These are phyloP conservation scores for Apolygus lucorum DNA, from an alignment of 1,140 invertebrate species.

Conservation along the genomic window DNA sequence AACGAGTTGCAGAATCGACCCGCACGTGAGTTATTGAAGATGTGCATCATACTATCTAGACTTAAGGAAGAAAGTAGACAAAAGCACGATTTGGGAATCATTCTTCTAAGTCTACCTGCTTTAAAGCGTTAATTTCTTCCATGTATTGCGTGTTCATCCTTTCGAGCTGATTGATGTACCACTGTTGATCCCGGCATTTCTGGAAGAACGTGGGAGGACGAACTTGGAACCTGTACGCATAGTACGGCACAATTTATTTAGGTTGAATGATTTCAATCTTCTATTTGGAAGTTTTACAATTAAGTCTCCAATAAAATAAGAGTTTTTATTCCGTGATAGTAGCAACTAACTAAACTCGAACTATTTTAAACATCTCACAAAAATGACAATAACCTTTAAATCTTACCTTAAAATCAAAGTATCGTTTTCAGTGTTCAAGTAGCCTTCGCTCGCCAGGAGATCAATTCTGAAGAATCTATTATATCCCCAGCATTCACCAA, in stretches of 20 bases:
- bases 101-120: slow-evolving; percentile 43
- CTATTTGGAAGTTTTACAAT: too few relatives aligned
- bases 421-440: slow-evolving; percentile 64
- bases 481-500: slow-evolving; percentile 96
- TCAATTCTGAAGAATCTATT: slow-evolving; percentile 89
- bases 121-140: slow-evolving; percentile 73
- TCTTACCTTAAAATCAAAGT: slow-evolving; percentile 60
- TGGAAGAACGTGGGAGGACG: slow-evolving; percentile 88
- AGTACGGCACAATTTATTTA: too few relatives aligned
- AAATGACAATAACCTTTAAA: background rate
- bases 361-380: background rate
- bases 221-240: slow-evolving; percentile 82
- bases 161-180: slow-evolving; percentile 82
- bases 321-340: too few relatives aligned
- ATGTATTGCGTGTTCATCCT: slow-evolving; percentile 70
- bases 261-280: too few relatives aligned
- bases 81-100: too few relatives aligned
- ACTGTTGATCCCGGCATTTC: slow-evolving; percentile 84
- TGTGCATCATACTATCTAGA: too few relatives aligned
- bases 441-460: slow-evolving; percentile 81
- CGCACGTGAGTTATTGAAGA: too few relatives aligned
- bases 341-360: too few relatives aligned
- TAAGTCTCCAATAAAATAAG: too few relatives aligned
- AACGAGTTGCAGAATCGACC: too few relatives aligned
- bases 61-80: too few relatives aligned